Evolutionary conservation across 1,140 invertebrate genomes (phyloP).

Genomic region (Ooceraea biroi): DNA sequence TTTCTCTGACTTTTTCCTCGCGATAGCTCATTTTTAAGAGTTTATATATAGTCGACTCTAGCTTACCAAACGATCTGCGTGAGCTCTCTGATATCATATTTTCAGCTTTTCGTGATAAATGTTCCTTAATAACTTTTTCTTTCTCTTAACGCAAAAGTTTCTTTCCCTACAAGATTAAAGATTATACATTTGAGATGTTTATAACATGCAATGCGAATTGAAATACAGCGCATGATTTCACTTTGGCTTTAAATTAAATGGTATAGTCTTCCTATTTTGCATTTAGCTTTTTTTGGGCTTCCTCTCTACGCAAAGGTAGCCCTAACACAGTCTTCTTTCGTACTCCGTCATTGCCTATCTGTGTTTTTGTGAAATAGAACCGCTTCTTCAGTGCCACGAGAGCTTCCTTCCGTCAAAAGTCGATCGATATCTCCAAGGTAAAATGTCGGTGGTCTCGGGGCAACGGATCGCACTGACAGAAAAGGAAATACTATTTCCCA

Average conservation of each 20-base stretch:
- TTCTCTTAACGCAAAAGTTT: too few relatives aligned
- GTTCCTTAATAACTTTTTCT: too few relatives aligned
- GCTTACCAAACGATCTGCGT: too few relatives aligned
- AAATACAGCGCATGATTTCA: too few relatives aligned
- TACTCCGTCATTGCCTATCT: slow-evolving; percentile 1
- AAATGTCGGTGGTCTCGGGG: slow-evolving; percentile 37
- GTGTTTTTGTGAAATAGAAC: slow-evolving; percentile 22
- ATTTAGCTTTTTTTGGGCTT: background rate
- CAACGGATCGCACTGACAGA: slow-evolving; percentile 40
- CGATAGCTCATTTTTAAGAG: too few relatives aligned
- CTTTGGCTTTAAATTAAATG: background rate
- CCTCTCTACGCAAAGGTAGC: background rate
- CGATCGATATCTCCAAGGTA: slow-evolving; percentile 61
- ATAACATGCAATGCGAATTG: background rate
- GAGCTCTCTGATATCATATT: too few relatives aligned
- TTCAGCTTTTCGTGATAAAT: too few relatives aligned
- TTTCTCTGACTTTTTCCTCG: too few relatives aligned
- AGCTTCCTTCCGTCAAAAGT: slow-evolving; percentile 36
- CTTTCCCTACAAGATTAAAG: background rate
- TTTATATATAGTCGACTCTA: too few relatives aligned
- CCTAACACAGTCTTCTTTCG: slow-evolving; percentile 1
- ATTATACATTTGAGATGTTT: background rate
- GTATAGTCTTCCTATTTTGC: background rate
- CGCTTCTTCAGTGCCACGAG: slow-evolving; percentile 30
- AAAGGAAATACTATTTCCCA: slow-evolving; percentile 70